These are phyloP conservation scores for Sigmodon hispidus DNA, from an alignment of 2,113 vertebrate genomes.

Conservation along the genomic window DNA sequence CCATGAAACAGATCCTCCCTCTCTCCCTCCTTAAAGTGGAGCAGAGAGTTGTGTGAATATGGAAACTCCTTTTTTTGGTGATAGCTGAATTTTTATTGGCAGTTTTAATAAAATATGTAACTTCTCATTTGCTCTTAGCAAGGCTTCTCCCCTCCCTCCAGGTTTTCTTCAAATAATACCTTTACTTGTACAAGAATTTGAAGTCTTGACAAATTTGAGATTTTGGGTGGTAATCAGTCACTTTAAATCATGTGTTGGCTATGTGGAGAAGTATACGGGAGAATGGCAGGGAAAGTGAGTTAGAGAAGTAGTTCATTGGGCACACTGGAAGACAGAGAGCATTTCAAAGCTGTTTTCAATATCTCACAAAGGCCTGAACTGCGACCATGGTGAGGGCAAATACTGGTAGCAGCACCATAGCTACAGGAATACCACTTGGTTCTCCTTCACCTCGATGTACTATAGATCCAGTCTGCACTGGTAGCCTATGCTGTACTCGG, in stretches of 20 bases:
- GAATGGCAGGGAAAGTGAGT: conserved; percentile 15
- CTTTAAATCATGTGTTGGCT: conserved; percentile 79
- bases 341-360: conserved; percentile 84
- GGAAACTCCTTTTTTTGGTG: too few species aligned
- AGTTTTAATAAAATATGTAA: too few species aligned
- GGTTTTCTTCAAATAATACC: too few species aligned
- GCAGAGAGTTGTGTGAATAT: neutral
- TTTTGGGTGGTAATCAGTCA: too few species aligned
- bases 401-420: conserved; percentile 83
- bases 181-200: too few species aligned
- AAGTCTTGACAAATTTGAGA: too few species aligned
- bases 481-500: conserved; percentile 90
- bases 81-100: too few species aligned
- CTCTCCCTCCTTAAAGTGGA: neutral
- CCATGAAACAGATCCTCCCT: too few species aligned
- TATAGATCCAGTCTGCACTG: conserved; percentile 85
- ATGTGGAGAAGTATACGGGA: conserved; percentile 48
- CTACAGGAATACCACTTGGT: conserved; percentile 81
- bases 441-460: conserved; percentile 82
- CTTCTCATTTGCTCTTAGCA: too few species aligned
- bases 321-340: conserved; percentile 59
- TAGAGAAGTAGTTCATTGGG: conserved; percentile 59
- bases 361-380: conserved; percentile 84
- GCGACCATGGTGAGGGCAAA: conserved; percentile 76
- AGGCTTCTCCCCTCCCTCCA: too few species aligned